These are phyloP conservation scores for Drosophila setosimentum DNA, from an alignment of 2,888 invertebrate genomes.

Conservation along the genomic window DNA sequence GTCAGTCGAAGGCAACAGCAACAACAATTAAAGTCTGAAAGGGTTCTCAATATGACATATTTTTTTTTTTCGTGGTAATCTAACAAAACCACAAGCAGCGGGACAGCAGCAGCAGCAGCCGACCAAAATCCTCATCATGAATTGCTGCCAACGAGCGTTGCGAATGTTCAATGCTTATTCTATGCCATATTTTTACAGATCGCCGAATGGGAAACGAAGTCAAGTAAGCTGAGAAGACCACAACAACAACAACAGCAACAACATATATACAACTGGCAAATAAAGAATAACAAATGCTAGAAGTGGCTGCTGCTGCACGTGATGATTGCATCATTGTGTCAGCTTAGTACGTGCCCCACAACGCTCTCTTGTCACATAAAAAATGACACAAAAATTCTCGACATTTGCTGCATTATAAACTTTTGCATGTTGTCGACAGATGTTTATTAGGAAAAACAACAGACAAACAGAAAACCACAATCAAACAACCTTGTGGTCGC, in stretches of 20 bases:
- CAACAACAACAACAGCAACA: conserved; percentile 17
- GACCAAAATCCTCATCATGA: conserved; percentile 73
- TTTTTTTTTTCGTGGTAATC: conserved; percentile 63
- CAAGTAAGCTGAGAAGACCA: conserved; percentile 21
- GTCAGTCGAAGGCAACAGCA: conserved; percentile 1
- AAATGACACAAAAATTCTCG: conserved; percentile 75
- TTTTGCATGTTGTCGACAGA: conserved; percentile 63
- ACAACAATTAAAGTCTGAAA: conserved; percentile 78
- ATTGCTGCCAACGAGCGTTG: conserved; percentile 63
- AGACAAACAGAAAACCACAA: neutral
- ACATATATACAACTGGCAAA: conserved; percentile 12
- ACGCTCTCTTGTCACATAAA: conserved; percentile 74
- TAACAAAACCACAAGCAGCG: conserved; percentile 61
- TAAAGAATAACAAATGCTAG: conserved; percentile 48
- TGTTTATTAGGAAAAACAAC: conserved; percentile 39
- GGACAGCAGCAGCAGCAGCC: conserved; percentile 6
- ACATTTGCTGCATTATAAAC: conserved; percentile 69
- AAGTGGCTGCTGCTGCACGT: conserved; percentile 70
- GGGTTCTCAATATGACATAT: conserved; percentile 58
- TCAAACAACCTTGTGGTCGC: conserved; percentile 36
- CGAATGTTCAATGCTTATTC: conserved; percentile 57
- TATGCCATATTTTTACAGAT: conserved; percentile 48
- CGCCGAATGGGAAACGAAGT: conserved; percentile 9
- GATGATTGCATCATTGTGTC: conserved; percentile 84
- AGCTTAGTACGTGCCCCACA: conserved; percentile 82